Conservation (phyloP, 2,888 invertebrate genomes). For the Dolichopus griseipennis region DNA sequence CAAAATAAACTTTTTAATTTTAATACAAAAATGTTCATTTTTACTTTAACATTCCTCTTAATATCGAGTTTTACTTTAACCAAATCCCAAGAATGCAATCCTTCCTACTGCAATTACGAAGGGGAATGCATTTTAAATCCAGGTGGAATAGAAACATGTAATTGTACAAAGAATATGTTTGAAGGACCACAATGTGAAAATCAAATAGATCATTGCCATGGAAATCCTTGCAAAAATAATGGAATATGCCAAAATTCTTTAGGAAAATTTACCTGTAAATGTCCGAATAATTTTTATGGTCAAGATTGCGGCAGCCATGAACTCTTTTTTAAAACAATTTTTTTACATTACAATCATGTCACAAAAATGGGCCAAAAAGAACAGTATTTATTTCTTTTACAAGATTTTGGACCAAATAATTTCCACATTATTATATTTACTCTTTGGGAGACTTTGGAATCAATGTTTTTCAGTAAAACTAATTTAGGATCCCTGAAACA, state of each 20-base stretch:
- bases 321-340: constrained; percentile 9
- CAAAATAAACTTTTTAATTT: too few relatives aligned
- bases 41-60: too few relatives aligned
- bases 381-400: constrained; percentile 13
- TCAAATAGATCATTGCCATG: constrained; percentile 4
- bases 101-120: constrained; percentile 13
- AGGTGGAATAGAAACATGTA: background rate
- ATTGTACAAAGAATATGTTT: constrained; percentile 13
- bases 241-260: constrained; percentile 10
- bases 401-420: background rate
- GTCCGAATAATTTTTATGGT: constrained; percentile 8
- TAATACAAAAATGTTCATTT: too few relatives aligned
- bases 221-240: constrained; percentile 12
- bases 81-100: background rate
- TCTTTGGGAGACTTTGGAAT: background rate
- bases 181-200: constrained; percentile 10
- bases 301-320: constrained; percentile 10
- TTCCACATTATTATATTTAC: background rate
- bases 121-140: constrained; percentile 11
- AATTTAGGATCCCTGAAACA: background rate
- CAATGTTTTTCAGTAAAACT: background rate
- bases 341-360: constrained; percentile 16
- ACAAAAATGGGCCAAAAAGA: constrained; percentile 9
- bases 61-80: too few relatives aligned
- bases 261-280: constrained; percentile 10